These are phyloP conservation scores for Rhynchophorus ferrugineus DNA, from an alignment of 1,140 invertebrate genomes.

Conservation along the genomic window DNA sequence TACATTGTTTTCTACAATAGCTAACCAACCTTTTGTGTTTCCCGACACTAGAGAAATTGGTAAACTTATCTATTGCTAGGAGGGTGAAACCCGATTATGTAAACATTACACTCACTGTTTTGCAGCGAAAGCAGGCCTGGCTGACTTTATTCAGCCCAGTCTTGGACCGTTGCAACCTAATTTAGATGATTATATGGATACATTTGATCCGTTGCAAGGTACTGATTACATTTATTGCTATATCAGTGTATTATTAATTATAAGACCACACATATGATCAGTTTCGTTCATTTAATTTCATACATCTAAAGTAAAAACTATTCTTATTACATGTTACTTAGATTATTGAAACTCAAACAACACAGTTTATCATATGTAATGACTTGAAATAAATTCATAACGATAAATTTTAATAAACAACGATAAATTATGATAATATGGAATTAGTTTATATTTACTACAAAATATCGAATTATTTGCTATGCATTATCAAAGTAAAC, in stretches of 20 bases:
- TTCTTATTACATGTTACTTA: too few species aligned
- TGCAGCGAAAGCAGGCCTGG: conserved; percentile 60
- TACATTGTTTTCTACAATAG: conserved; percentile 81
- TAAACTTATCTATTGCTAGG: conserved; percentile 41
- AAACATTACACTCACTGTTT: conserved; percentile 20
- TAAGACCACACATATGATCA: too few species aligned
- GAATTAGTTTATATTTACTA: too few species aligned
- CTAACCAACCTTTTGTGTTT: conserved; percentile 89
- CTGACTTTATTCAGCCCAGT: conserved; percentile 97
- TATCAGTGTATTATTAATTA: too few species aligned
- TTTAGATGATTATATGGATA: conserved; percentile 94
- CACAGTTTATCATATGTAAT: too few species aligned
- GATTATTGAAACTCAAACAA: too few species aligned
- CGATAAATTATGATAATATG: too few species aligned
- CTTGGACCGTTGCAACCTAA: conserved; percentile 93
- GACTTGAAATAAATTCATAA: too few species aligned
- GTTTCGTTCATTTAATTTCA: too few species aligned
- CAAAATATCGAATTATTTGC: neutral
- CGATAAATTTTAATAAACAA: too few species aligned
- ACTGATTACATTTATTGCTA: too few species aligned
- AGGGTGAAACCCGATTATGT: neutral
- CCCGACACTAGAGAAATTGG: conserved; percentile 94
- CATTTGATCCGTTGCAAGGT: conserved; percentile 79
- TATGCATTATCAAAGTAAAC: neutral
- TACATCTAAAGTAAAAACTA: too few species aligned